Base-by-base conservation (phyloP, 2,888 invertebrate species). In the Candidula unifasciata region DNA sequence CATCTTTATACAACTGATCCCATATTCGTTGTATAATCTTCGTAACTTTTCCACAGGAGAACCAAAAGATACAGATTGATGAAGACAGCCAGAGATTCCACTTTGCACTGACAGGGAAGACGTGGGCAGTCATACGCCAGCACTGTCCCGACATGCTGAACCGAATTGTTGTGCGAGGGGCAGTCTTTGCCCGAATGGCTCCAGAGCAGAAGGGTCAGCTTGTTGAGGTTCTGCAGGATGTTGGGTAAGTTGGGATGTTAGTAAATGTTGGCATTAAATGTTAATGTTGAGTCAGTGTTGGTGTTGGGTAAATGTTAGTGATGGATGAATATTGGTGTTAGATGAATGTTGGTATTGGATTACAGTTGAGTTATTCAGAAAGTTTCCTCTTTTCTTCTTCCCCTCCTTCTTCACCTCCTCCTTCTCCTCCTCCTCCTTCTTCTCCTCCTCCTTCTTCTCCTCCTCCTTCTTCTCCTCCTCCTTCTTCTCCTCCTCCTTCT, bases 161-260 rank as follows among this genome's bases (percentile, higher is more conserved):
- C 0, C 95, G 95, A 93, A 87, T 94, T 60, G 91, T 92, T n/a
- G 93, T 94, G 2, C 86, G 92, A 77, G 98, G 98, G 16, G 96
- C 96, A 0, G 96, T 98, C 86, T 98, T 98, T 94, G 98, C 98
- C 0, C 95, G 98, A 77, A 98, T 98, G 98, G 96, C 97, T 3
- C 97, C 98, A 0, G 98, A 98, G 89, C 98, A 98, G 94, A 99
- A 99, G 90, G 98, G 98, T 88, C 97, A 98, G 89, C 95, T 98
- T 0, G 96, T 99, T 0, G 96, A 97, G 87, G 96, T 97, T 91
- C 95, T 98, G 80, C 98, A 98, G 93, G 96, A 95, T 0, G 93
- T 98, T 0, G 97, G 97, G 52, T 98, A 97, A 44, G 44, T n/a
- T n/a, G n/a, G n/a, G n/a, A n/a, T n/a, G n/a, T n/a, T n/a, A n/a